Evolutionary conservation across 2,797 vertebrate species (phyloP).

Genomic region (Lithobates sylvaticus): DNA sequence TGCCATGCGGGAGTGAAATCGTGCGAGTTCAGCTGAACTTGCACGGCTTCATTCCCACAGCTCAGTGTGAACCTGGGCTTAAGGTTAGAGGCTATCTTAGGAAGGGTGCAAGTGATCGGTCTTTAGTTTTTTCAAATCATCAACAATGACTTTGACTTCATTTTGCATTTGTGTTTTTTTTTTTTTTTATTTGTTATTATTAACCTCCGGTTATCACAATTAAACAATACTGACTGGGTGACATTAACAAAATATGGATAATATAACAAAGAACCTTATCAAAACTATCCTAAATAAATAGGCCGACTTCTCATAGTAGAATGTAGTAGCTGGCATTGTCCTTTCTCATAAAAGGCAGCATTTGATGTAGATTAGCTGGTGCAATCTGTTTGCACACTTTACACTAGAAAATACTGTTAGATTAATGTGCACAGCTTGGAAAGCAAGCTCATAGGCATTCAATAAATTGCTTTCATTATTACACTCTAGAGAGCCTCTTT

Average conservation of each 20-base stretch:
- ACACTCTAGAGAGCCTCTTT: conserved; percentile 81
- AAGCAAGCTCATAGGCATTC: conserved; percentile 81
- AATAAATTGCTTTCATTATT: conserved; percentile 82
- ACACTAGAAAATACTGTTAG: conserved; percentile 80
- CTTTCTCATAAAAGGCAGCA: conserved; percentile 20
- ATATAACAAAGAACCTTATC: background rate
- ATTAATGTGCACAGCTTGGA: conserved; percentile 82
- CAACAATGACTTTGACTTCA: too few relatives aligned
- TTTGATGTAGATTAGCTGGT: conserved; percentile 75
- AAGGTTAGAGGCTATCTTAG: too few relatives aligned
- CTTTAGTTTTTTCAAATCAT: too few relatives aligned
- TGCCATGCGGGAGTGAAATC: too few relatives aligned
- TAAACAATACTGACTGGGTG: background rate
- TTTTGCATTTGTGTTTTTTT: too few relatives aligned
- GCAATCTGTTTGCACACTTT: conserved; percentile 80
- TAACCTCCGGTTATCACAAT: too few relatives aligned
- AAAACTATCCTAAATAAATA: background rate
- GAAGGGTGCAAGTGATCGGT: too few relatives aligned
- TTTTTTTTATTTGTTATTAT: too few relatives aligned
- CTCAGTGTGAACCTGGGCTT: too few relatives aligned
- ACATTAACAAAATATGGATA: background rate
- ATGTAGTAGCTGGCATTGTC: conserved; percentile 6
- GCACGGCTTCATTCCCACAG: too few relatives aligned
- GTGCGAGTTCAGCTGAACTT: too few relatives aligned
- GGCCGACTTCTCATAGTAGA: background rate